phyloP scores from a whole-genome alignment of 2,797 vertebrate species.

The Epinephelus awoara region DNA sequence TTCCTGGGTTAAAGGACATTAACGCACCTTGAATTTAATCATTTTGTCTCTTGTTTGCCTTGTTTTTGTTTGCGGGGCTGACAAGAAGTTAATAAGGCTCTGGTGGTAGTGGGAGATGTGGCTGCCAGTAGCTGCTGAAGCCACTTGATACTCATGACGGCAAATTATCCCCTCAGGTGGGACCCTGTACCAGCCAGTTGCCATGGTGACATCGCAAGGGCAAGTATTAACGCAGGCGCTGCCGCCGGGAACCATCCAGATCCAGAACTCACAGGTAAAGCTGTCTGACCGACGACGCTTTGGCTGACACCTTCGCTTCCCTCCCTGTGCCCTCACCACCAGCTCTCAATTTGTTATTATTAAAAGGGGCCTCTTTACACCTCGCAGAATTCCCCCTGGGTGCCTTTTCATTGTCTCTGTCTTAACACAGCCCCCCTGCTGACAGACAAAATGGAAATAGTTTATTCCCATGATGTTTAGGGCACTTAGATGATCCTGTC shows the following conservation, averaged over 20 bases:
- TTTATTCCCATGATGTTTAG: conserved; percentile 63
- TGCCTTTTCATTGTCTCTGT: conserved; percentile 60
- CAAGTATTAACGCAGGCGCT: conserved; percentile 97
- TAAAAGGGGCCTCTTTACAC: conserved; percentile 53
- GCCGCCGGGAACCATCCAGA: conserved; percentile 95
- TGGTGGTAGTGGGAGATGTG: conserved; percentile 17
- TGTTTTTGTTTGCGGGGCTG: conserved; percentile 52
- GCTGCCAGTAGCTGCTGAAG: conserved; percentile 62
- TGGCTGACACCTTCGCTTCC: background rate
- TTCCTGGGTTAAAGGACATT: conserved; percentile 61
- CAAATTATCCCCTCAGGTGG: conserved; percentile 90
- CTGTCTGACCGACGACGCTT: conserved; percentile 9
- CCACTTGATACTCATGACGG: conserved; percentile 73
- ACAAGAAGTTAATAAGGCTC: conserved; percentile 59
- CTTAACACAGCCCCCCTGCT: conserved; percentile 59
- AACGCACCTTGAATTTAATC: conserved; percentile 69
- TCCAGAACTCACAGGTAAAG: conserved; percentile 97
- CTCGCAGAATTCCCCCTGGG: conserved; percentile 35
- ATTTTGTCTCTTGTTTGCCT: conserved; percentile 52
- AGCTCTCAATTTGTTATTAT: conserved; percentile 59
- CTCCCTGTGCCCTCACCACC: conserved; percentile 24
- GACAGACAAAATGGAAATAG: conserved; percentile 67
- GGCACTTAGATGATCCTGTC: conserved; percentile 22
- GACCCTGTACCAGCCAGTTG: conserved; percentile 98
- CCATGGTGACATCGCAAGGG: conserved; percentile 99